Percentiles rank a stretch among this genome's conserved stretches.
Conservation (phyloP, 2,113 vertebrate genomes). For the Octodon degus region DNA sequence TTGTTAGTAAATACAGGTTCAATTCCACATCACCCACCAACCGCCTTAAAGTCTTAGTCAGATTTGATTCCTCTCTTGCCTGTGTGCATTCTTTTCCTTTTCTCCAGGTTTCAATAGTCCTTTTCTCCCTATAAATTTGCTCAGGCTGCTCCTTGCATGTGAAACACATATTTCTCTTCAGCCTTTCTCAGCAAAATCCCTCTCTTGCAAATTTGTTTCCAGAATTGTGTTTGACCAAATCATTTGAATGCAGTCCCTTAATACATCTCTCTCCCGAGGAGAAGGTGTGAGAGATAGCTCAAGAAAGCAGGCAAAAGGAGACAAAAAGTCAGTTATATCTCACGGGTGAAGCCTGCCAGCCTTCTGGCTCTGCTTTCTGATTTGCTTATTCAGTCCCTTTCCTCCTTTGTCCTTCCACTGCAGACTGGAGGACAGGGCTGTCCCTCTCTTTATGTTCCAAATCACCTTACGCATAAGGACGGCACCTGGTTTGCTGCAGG, state of each 20-base stretch:
- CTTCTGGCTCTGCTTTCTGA: background rate
- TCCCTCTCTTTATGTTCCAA: slow-evolving; percentile 23
- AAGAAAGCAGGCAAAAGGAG: slow-evolving; percentile 12
- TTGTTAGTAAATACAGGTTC: background rate
- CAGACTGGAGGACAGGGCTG: background rate
- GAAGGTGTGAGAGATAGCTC: background rate
- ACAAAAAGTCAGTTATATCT: background rate
- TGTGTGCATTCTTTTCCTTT: background rate
- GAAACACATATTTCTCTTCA: slow-evolving; percentile 55
- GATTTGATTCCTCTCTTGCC: background rate
- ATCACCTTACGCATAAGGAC: slow-evolving; percentile 52
- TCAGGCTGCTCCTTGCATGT: background rate
- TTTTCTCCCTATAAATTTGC: slow-evolving; percentile 46
- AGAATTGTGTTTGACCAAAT: slow-evolving; percentile 48
- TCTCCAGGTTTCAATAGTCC: background rate
- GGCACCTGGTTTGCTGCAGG: background rate
- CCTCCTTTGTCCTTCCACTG: slow-evolving; percentile 6
- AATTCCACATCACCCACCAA: background rate
- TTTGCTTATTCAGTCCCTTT: background rate
- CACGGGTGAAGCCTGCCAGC: background rate
- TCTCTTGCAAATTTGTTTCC: slow-evolving; percentile 60
- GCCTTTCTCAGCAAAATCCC: slow-evolving; percentile 49
- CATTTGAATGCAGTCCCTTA: slow-evolving; percentile 12
- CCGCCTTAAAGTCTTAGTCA: background rate
- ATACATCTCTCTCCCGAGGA: background rate